Conservation (phyloP, 2,113 vertebrate genomes). For the Vimba vimba region DNA sequence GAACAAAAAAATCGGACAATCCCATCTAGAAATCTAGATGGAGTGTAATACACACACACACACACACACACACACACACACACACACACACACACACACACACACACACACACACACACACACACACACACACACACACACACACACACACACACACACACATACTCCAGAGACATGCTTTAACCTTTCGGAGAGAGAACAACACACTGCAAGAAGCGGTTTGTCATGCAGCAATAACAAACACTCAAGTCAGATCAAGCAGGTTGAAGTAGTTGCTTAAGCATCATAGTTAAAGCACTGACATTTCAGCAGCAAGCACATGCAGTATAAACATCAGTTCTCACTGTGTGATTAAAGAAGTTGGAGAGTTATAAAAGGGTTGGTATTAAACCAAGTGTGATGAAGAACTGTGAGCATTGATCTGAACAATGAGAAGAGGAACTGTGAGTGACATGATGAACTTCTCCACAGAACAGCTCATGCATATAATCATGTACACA, state of each 20-base stretch:
- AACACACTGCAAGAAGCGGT: background rate
- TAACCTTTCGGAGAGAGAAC: slow-evolving; percentile 13
- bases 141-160: too few species aligned
- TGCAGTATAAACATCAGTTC: background rate
- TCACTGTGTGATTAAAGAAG: background rate
- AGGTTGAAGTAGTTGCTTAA: slow-evolving; percentile 32
- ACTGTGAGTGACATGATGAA: slow-evolving; percentile 25
- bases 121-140: too few species aligned
- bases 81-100: too few species aligned
- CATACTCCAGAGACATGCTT: background rate
- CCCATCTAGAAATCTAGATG: background rate
- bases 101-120: too few species aligned
- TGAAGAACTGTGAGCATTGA: slow-evolving; percentile 11
- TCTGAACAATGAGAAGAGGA: background rate
- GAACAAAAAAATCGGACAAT: background rate
- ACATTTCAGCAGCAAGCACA: slow-evolving; percentile 4
- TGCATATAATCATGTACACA: slow-evolving; percentile 5
- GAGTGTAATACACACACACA: background rate
- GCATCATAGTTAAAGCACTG: background rate
- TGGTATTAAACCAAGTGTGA: background rate
- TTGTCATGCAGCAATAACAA: slow-evolving; percentile 22
- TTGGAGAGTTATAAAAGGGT: background rate
- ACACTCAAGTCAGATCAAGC: slow-evolving; percentile 38
- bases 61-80: too few species aligned
- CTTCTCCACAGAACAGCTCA: slow-evolving; percentile 17